Evolutionary conservation across 1,140 invertebrate genomes (phyloP).

Genomic region (Lucilia cuprina): DNA sequence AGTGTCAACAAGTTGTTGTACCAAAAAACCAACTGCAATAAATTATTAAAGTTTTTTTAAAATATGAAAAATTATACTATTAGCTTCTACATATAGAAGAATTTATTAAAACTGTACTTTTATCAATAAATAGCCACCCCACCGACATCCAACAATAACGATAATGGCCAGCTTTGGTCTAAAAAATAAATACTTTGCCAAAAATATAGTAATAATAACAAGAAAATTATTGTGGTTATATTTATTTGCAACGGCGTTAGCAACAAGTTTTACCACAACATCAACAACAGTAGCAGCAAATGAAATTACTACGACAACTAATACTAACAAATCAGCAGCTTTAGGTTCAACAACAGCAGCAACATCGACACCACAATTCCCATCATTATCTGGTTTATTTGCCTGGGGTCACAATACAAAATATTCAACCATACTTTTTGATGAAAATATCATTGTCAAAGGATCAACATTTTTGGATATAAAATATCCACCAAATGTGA

Average conservation of each 20-base stretch:
- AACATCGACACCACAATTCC: not conserved
- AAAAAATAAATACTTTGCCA: not conserved
- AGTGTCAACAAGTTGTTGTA: not conserved
- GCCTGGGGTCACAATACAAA: constrained; percentile 22
- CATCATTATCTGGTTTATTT: not conserved
- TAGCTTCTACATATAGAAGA: no score
- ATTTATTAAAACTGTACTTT: no score
- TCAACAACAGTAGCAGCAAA: no score
- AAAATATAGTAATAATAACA: not conserved
- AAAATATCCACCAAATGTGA: constrained; percentile 28
- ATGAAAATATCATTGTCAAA: constrained; percentile 31
- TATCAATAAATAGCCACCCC: no score
- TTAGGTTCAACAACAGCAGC: not conserved
- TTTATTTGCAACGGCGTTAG: not conserved
- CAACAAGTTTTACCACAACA: not conserved
- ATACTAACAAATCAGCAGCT: not conserved
- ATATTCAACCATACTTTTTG: constrained; percentile 21
- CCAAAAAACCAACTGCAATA: not conserved
- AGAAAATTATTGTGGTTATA: no score
- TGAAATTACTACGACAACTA: not conserved
- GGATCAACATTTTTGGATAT: not conserved
- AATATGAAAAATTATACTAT: no score
- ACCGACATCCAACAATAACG: no score
- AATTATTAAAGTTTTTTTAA: no score
- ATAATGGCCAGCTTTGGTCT: not conserved